These are phyloP conservation scores for Macquaria ambigua DNA, from an alignment of 2,113 vertebrate species.

Conservation along the genomic window DNA sequence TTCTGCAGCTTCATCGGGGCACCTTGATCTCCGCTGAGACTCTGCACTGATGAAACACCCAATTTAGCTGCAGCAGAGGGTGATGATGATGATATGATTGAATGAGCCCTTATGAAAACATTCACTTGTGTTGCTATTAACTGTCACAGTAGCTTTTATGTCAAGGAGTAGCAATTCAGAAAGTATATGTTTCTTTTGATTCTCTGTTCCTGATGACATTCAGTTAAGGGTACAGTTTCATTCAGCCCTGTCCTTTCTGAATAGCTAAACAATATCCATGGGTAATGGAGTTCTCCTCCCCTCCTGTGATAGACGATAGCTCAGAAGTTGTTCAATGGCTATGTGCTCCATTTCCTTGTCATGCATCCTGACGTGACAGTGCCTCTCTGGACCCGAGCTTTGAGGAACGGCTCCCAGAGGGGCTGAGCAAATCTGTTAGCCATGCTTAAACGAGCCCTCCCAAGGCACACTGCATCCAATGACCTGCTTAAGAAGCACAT, in stretches of 20 bases:
- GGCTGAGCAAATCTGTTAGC: constrained; percentile 78
- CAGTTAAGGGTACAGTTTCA: constrained; percentile 9
- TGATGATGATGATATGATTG: constrained; percentile 24
- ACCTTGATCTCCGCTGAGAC: constrained; percentile 50
- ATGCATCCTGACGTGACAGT: constrained; percentile 57
- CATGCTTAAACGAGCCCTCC: constrained; percentile 73
- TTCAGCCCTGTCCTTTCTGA: constrained; percentile 21
- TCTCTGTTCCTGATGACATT: background rate
- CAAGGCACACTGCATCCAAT: constrained; percentile 65
- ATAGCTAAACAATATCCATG: constrained; percentile 32
- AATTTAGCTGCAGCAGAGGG: constrained; percentile 6
- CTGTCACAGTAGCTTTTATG: background rate
- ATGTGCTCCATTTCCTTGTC: constrained; percentile 67
- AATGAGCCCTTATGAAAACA: constrained; percentile 22
- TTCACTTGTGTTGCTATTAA: constrained; percentile 14
- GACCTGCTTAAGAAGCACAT: constrained; percentile 79
- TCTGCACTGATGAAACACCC: constrained; percentile 23
- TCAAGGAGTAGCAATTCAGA: constrained; percentile 1
- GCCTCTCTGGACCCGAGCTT: constrained; percentile 44
- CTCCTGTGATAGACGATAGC: constrained; percentile 28
- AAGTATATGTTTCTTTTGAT: constrained; percentile 16
- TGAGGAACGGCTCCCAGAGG: constrained; percentile 58
- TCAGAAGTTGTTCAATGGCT: constrained; percentile 59
- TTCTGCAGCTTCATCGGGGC: constrained; percentile 38
- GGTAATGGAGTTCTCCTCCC: constrained; percentile 33